Conservation (phyloP, 2,113 vertebrate genomes). For the Triplophysa tibetana region DNA sequence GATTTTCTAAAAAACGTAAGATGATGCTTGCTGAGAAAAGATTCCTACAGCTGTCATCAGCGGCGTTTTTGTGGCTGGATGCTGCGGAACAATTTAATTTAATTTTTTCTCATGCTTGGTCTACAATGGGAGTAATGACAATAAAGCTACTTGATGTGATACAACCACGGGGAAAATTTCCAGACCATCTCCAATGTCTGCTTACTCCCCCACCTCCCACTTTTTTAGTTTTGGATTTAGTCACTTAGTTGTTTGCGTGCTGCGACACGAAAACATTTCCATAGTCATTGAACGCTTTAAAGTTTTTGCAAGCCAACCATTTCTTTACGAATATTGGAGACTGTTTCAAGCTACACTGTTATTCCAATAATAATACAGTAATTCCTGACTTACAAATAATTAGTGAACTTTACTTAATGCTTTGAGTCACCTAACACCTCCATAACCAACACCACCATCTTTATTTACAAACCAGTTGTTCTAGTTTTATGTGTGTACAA, state of each 20-base stretch:
- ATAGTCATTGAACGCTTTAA: too few relatives aligned
- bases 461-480: too few relatives aligned
- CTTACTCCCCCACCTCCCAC: background rate
- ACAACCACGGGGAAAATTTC: background rate
- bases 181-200: background rate
- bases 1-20: background rate
- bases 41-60: background rate
- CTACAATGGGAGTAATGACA: background rate
- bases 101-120: background rate
- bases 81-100: background rate
- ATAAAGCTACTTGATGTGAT: background rate
- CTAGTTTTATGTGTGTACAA: too few relatives aligned
- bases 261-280: too few relatives aligned
- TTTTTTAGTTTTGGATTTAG: conserved; percentile 10
- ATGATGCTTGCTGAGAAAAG: conserved; percentile 14
- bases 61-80: background rate
- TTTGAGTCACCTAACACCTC: too few relatives aligned
- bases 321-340: too few relatives aligned
- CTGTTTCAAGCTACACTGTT: too few relatives aligned
- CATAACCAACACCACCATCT: too few relatives aligned
- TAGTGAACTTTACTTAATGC: too few relatives aligned
- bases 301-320: too few relatives aligned
- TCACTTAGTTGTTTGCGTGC: background rate
- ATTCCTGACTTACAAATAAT: too few relatives aligned
- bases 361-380: too few relatives aligned